A percentile compares a stretch with the other conserved stretches of the same genome.
Evolutionary conservation across 2,797 vertebrate genomes (phyloP).

Genomic region (Anguilla pacifica): DNA sequence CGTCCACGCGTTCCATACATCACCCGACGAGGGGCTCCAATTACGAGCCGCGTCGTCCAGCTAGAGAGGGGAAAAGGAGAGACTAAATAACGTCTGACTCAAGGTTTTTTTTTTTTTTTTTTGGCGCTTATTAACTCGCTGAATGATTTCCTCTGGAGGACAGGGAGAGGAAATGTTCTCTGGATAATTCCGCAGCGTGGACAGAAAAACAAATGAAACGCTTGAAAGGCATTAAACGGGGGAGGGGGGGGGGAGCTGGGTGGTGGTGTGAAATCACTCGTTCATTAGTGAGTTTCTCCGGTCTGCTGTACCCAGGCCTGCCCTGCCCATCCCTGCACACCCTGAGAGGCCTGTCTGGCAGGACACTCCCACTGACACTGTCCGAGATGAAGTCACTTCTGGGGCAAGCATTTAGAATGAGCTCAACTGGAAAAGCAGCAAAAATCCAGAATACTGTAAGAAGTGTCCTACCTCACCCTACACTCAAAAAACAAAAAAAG

Average conservation of each 20-base stretch:
- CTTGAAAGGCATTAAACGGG: background rate
- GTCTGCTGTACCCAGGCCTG: background rate
- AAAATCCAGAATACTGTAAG: background rate
- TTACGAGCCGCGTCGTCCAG: background rate
- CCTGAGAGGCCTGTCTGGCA: background rate
- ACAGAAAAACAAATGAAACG: conserved; percentile 13
- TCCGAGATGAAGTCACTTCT: background rate
- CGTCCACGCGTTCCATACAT: background rate
- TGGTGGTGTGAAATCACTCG: background rate
- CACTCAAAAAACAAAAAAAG: background rate
- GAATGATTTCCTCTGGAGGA: background rate
- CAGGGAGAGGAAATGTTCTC: background rate
- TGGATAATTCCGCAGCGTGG: background rate
- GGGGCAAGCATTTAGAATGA: background rate
- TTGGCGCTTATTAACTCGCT: background rate
- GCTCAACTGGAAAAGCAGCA: background rate
- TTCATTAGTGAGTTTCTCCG: background rate
- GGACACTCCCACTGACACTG: background rate
- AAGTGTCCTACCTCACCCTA: background rate
- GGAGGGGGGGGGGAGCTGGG: background rate
- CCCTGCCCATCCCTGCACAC: background rate
- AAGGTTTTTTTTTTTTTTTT: background rate
- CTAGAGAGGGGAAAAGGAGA: background rate
- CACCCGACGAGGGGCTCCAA: background rate
- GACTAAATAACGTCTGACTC: background rate